phyloP scores from a whole-genome alignment of 2,888 invertebrate species.

The Harpalus rubripes region DNA sequence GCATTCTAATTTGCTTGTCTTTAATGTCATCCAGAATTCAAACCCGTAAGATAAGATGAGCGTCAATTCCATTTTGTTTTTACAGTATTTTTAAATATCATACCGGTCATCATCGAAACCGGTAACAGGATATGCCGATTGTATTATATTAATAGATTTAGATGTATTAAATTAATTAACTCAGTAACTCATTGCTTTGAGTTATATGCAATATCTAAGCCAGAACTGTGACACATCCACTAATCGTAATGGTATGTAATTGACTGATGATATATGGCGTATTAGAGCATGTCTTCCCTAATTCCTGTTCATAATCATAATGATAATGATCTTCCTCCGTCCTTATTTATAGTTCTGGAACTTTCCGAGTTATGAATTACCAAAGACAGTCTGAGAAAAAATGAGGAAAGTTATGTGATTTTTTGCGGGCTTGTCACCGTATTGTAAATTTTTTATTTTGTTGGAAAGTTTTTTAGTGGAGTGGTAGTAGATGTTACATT shows the following conservation, averaged over 20 bases:
- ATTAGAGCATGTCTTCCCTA: not conserved
- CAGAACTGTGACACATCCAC: not conserved
- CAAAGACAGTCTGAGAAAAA: conserved; percentile 26
- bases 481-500: conserved; percentile 55
- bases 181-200: not conserved
- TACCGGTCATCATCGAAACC: too few species aligned
- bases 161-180: not conserved
- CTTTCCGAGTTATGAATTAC: conserved; percentile 38
- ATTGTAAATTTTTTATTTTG: conserved; percentile 60
- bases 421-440: conserved; percentile 37
- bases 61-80: too few species aligned
- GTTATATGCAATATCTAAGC: not conserved
- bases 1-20: too few species aligned
- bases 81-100: too few species aligned
- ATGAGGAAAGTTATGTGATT: conserved; percentile 39
- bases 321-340: conserved; percentile 4
- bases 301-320: not conserved
- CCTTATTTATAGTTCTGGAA: conserved; percentile 38
- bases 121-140: too few species aligned
- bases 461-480: conserved; percentile 52
- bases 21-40: too few species aligned
- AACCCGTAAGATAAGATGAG: too few species aligned
- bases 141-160: not conserved
- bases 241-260: not conserved
- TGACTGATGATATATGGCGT: not conserved